Base-by-base conservation (phyloP, 1,140 invertebrate genomes). In the Zelostemma sp. region DNA sequence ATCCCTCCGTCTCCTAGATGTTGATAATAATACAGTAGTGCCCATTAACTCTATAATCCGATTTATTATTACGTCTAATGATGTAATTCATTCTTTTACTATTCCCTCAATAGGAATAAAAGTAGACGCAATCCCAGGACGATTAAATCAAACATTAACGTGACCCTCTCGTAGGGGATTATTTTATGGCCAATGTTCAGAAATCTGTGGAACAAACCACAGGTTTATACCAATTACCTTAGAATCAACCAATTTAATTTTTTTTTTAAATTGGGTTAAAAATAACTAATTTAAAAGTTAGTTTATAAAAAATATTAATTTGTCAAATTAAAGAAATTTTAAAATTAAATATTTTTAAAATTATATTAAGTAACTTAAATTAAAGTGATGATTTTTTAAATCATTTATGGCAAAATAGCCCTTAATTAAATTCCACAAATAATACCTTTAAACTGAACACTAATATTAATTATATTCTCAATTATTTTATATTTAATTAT, bases 191-290 rank as follows among this genome's bases (percentile, higher is more conserved):
- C 90, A 93, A 88, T 93, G 91, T 81, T 92, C 91, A 76, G 92
- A 93, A 88, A 92, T 93, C 87, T 93, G 91, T 88, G 91, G 91
- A 5, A 85, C 86, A 51, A 92, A 93, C 83, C 91, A 93, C 84
- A 89, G 88, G 54, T 92, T 92, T 88, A 93, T 93, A 87, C 91
- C 91, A 54, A 92, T 92, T 88, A 84, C 87, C 58, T 77, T 92
- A 75, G 88, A 91, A 89, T 82, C 76, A 73, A 85, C 87, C 63
- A 77, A 75, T 59, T 72, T 82, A 65, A 84, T 83, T 75, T 78
- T 79, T 73, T 90, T 89, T 81, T 86, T 87, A 81, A 85, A 87
- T 76, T 88, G 87, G 88, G 85, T 88, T 73, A 75, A 77, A 86
- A 88, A 86, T 86, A 87, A 88, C 84, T 86, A 85, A 79, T 78